phyloP scores from a whole-genome alignment of 2,888 invertebrate species.

The Drosophila atroscutellata region DNA sequence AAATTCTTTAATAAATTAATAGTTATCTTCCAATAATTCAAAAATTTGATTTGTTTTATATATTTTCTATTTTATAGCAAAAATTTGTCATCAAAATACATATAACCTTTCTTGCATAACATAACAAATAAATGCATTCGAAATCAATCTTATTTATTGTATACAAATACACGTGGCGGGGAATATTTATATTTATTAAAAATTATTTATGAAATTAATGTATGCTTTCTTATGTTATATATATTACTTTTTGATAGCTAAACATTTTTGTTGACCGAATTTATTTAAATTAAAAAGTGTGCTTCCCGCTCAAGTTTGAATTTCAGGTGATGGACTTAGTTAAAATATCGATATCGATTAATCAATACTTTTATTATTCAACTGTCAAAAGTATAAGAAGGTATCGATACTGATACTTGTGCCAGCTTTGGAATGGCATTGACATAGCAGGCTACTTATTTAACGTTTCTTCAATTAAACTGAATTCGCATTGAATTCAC shows the following conservation, averaged over 20 bases:
- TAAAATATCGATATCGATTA: neutral
- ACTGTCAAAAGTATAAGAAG: neutral
- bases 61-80: neutral
- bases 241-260: neutral
- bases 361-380: neutral
- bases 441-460: neutral
- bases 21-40: too few species aligned
- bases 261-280: neutral
- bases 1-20: too few species aligned
- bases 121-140: neutral
- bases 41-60: neutral
- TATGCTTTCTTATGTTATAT: too few species aligned
- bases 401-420: slow-evolving; percentile 1
- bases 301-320: neutral
- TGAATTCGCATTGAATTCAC: neutral
- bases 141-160: neutral
- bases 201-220: too few species aligned
- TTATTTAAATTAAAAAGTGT: neutral
- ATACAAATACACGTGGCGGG: too few species aligned
- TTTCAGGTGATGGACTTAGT: neutral
- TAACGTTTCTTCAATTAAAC: neutral
- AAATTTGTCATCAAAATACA: neutral
- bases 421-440: neutral
- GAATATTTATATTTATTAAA: too few species aligned
- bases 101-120: neutral